Evolutionary conservation across 1,140 invertebrate genomes (phyloP).

Genomic region (Drosophila kepulauana): DNA sequence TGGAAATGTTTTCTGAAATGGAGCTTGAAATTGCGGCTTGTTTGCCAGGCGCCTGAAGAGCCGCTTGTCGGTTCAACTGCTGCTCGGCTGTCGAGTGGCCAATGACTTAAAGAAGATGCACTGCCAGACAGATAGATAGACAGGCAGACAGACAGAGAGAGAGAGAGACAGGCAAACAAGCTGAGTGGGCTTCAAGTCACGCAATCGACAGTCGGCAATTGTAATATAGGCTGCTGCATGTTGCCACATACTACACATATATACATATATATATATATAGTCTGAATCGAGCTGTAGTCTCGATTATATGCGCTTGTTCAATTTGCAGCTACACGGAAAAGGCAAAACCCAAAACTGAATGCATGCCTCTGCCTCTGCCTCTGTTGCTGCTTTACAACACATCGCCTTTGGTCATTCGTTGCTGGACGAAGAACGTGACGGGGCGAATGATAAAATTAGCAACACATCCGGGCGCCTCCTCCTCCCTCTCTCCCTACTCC

Average conservation of each 20-base stretch:
- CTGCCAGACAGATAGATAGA: slow-evolving; percentile 8
- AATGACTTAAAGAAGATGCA: slow-evolving; percentile 41
- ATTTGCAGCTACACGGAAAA: slow-evolving; percentile 47
- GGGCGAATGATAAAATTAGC: slow-evolving; percentile 43
- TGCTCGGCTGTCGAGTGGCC: slow-evolving; percentile 28
- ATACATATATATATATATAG: neutral
- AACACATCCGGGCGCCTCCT: slow-evolving; percentile 15
- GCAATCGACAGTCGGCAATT: slow-evolving; percentile 2
- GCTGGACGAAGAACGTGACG: neutral
- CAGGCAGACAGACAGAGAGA: neutral
- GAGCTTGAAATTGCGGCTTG: slow-evolving; percentile 41
- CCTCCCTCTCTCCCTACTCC: no score
- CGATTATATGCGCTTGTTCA: slow-evolving; percentile 31
- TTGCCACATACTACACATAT: slow-evolving; percentile 5
- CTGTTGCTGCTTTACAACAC: neutral
- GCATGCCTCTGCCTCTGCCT: no score
- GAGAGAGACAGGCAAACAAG: neutral
- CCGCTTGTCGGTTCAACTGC: slow-evolving; percentile 11
- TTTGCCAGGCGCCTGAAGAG: slow-evolving; percentile 19
- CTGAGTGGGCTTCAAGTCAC: neutral
- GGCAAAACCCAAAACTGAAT: slow-evolving; percentile 19
- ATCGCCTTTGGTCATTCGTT: slow-evolving; percentile 7
- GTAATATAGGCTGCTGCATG: slow-evolving; percentile 31
- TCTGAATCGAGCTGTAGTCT: neutral
- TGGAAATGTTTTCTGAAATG: slow-evolving; percentile 30